Evolutionary conservation across 2,113 vertebrate species (phyloP).

Genomic region (Murina feae): DNA sequence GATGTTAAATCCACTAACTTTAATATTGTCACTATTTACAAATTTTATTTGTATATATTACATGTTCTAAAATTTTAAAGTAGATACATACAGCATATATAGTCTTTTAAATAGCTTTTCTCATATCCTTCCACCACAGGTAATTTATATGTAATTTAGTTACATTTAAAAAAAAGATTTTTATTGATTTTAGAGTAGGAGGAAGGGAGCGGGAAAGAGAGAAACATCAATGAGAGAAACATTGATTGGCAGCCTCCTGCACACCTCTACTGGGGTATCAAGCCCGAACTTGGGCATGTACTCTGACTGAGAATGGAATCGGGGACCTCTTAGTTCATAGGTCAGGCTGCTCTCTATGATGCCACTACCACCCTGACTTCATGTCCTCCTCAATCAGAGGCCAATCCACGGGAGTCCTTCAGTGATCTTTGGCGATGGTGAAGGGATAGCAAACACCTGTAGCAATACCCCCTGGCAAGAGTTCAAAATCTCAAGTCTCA

Average conservation of each 20-base stretch:
- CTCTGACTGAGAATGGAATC: too few species aligned
- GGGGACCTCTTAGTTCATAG: too few species aligned
- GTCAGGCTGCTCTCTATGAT: background rate
- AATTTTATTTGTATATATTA: background rate
- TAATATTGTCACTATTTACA: background rate
- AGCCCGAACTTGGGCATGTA: too few species aligned
- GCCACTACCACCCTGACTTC: background rate
- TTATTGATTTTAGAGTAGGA: too few species aligned
- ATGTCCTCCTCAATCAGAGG: background rate
- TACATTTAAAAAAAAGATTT: background rate
- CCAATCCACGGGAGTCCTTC: background rate
- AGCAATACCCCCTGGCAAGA: background rate
- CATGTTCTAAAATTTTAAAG: constrained; percentile 4
- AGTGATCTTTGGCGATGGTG: background rate
- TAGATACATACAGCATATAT: background rate
- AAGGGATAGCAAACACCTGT: background rate
- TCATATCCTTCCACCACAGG: background rate
- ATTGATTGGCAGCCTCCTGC: too few species aligned
- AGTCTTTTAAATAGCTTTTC: background rate
- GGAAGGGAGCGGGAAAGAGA: too few species aligned
- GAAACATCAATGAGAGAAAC: too few species aligned
- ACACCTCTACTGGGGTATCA: too few species aligned
- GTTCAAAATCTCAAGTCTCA: background rate
- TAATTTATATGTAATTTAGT: background rate
- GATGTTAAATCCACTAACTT: background rate